Conservation (phyloP, 2,888 invertebrate genomes). For the Orgyia antiqua region DNA sequence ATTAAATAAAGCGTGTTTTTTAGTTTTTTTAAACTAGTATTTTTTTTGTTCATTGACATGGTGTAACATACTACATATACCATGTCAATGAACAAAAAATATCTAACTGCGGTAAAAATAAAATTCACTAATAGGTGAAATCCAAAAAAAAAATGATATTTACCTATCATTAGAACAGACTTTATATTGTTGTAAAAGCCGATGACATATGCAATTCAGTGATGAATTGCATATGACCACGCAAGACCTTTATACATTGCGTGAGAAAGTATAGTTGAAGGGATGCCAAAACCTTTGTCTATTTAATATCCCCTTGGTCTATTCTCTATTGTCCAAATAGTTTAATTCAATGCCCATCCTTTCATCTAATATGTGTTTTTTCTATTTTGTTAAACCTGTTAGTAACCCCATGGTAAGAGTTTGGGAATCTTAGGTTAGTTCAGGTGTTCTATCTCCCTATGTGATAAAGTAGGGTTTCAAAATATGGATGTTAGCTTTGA, state of each 20-base stretch:
- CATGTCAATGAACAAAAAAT: no score
- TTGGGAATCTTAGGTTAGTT: slow-evolving; percentile 30
- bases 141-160: no score
- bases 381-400: slow-evolving; percentile 64
- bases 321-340: slow-evolving; percentile 32
- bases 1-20: no score
- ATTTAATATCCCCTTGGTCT: slow-evolving; percentile 24
- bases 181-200: no score
- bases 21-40: no score
- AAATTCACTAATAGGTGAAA: no score
- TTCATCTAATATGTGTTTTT: slow-evolving; percentile 52
- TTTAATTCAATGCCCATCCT: slow-evolving; percentile 35
- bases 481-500: slow-evolving; percentile 8
- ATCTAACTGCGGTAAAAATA: no score
- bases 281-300: slow-evolving; percentile 12
- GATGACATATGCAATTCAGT: slow-evolving; percentile 4
- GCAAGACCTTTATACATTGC: slow-evolving; percentile 33
- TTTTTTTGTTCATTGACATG: no score
- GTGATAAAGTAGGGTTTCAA: slow-evolving; percentile 13
- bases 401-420: slow-evolving; percentile 33
- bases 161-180: no score
- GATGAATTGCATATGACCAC: slow-evolving; percentile 21
- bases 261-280: slow-evolving; percentile 60
- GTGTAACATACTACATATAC: no score
- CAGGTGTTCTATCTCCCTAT: slow-evolving; percentile 36